Evolutionary conservation across 2,797 vertebrate genomes (phyloP).

Genomic region (Enteromius anoplus): DNA sequence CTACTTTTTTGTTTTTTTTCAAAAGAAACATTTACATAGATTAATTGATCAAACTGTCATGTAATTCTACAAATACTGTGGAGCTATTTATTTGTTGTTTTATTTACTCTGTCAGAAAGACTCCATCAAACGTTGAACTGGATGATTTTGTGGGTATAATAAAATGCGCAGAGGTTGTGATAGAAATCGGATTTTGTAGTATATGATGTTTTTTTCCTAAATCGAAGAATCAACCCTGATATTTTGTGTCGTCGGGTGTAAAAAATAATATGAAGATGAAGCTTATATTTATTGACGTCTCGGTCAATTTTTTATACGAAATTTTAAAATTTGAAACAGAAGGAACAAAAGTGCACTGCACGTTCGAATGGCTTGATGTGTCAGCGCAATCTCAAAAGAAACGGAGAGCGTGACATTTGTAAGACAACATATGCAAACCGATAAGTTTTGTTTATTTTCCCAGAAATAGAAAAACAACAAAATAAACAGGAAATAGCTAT

Average conservation of each 20-base stretch:
- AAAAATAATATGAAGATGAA: background rate
- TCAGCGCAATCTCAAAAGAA: background rate
- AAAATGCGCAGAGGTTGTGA: constrained; percentile 87
- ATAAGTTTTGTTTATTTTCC: background rate
- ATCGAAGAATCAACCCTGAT: constrained; percentile 67
- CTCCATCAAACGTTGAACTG: constrained; percentile 86
- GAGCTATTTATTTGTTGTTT: constrained; percentile 79
- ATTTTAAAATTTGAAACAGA: background rate
- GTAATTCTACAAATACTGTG: constrained; percentile 89
- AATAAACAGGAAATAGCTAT: background rate
- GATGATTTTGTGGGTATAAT: constrained; percentile 91
- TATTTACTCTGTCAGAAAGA: constrained; percentile 75
- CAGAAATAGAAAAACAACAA: background rate
- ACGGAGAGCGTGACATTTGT: background rate
- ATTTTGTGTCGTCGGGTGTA: constrained; percentile 8
- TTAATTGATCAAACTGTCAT: constrained; percentile 88
- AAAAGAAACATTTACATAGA: constrained; percentile 80
- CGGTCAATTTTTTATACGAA: background rate
- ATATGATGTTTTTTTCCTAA: constrained; percentile 85
- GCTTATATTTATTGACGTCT: background rate
- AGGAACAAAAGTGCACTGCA: background rate
- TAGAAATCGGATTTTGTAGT: constrained; percentile 87
- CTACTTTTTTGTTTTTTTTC: constrained; percentile 80
- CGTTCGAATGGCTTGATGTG: background rate
- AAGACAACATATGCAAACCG: constrained; percentile 4